Evolutionary conservation across 2,797 vertebrate genomes (phyloP), one percentile per base, ranked within the genome.

Genomic region (Ara ararauna): DNA sequence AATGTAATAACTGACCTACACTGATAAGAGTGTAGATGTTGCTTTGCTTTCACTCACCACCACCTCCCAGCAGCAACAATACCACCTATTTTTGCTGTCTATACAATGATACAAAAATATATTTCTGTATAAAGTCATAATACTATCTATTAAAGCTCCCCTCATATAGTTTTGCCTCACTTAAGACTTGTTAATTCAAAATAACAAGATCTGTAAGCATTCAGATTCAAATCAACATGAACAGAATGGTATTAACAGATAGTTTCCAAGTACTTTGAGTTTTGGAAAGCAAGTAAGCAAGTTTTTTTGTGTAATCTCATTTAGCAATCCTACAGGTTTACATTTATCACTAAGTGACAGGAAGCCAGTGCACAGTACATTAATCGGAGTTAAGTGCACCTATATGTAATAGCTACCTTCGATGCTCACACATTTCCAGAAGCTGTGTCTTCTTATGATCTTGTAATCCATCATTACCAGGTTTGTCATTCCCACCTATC

Each of bases 401-500:
- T 26, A 42, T 5, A 7, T 5, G 4, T 10, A 90, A 91, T 11
- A 91, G 11, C 38, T 97, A 98, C 98, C 98, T 98, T 97, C 95
- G 96, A 75, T 48, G 93, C 71, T 97, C 96, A 85, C 96, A 91
- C 71, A 92, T 92, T 91, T 97, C 95, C 73, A 97, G 92, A 89
- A 95, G 56, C 11, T 95, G 75, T 50, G 96, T 87, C 75, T 93
- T 96, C 90, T 87, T 95, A 93, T 66, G 90, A 32, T 68, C 11
- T 71, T 80, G 71, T 65, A 94, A 50, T 26, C 27, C 32, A 9
- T 61, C 92, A 66, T 94, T 94, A 78, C 56, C 48, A 68, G 95
- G 93, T 68, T 96, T 89, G 71, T 97, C 97, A 84, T 89, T 88
- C 79, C 93, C 85, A 94, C 97, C 98, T 99, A 82, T 45, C 85